Evolutionary conservation across 1,140 invertebrate genomes (phyloP).

Genomic region (Trichonephila clavipes): DNA sequence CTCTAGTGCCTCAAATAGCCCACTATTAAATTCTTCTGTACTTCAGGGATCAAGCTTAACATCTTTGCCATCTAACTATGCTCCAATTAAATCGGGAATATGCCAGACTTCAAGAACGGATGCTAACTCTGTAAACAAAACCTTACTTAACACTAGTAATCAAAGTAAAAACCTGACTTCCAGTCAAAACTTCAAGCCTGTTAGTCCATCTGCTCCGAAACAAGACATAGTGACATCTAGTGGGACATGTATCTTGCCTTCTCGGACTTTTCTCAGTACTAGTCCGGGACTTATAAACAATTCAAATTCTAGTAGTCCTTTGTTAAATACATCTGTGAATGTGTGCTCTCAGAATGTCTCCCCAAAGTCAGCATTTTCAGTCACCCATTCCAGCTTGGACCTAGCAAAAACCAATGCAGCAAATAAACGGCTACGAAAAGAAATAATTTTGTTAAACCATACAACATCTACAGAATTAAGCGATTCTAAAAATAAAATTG

Average conservation of each 20-base stretch:
- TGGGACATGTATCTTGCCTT: slow-evolving; percentile 62
- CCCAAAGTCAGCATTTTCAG: slow-evolving; percentile 32
- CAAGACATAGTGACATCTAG: slow-evolving; percentile 17
- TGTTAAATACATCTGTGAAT: slow-evolving; percentile 52
- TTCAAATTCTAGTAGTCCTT: slow-evolving; percentile 49
- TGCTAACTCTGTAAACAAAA: slow-evolving; percentile 61
- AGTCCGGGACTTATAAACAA: slow-evolving; percentile 60
- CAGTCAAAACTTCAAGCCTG: slow-evolving; percentile 73
- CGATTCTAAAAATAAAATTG: slow-evolving; percentile 56
- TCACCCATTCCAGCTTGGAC: slow-evolving; percentile 75
- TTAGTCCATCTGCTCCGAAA: slow-evolving; percentile 74
- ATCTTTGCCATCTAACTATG: slow-evolving; percentile 71
- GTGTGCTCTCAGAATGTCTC: slow-evolving; percentile 61
- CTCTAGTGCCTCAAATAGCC: slow-evolving; percentile 78
- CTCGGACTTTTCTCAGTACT: slow-evolving; percentile 54
- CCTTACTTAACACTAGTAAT: slow-evolving; percentile 58
- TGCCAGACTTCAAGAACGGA: slow-evolving; percentile 28
- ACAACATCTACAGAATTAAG: slow-evolving; percentile 27
- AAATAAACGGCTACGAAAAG: slow-evolving; percentile 85
- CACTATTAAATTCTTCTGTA: slow-evolving; percentile 56
- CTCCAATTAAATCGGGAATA: slow-evolving; percentile 48
- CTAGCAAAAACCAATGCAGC: slow-evolving; percentile 85
- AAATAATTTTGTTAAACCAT: slow-evolving; percentile 78
- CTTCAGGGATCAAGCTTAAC: slow-evolving; percentile 72
- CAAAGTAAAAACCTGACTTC: slow-evolving; percentile 70